Base-by-base conservation (phyloP, 2,888 invertebrate species). In the Tricholauxania praeusta region DNA sequence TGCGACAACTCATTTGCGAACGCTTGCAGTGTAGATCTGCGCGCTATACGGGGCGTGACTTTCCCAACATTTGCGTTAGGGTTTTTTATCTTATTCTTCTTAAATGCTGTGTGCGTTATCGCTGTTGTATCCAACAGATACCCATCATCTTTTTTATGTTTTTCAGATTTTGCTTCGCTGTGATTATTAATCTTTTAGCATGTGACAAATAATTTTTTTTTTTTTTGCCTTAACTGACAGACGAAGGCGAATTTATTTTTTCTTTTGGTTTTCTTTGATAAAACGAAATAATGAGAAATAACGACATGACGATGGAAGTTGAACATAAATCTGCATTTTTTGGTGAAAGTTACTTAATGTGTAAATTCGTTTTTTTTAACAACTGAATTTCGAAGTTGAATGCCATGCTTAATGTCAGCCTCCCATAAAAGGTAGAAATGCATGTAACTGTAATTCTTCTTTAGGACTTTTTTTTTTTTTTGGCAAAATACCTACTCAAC, bases 11-110 rank as follows among this genome's bases (percentile, higher is more conserved):
- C 12, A 64, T 64, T 64, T 49, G 64, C 64, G 49, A 22, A 19
- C 32, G 64, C 12, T n/a, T 19, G 57, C 59, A 19, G 59, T 12
- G 28, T 12, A 10, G 39, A 32, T 28, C 51, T 19, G 17, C 48
- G 51, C 64, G 52, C n/a, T 53, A 49, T 22, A 47, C 48, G 67
- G 67, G 67, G 55, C 55, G 57, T 67, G 67, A 67, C 55, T 67
- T 47, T 55, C 52, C n/a, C 28, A 8, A 17, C 32, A 47, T 2
- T 48, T 22, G 22, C 19, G 49, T 63, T 47, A 62, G n/a, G 47
- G 12, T 14, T 52, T 32, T 55, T 55, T 53, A 22, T 64, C 28
- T 57, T 57, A 22, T 48, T 12, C 49, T 57, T 57, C 19, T 63
- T 47, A 62, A 39, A 17, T 32, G 3, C 32, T 32, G 19, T 55